A percentile compares a stretch with the other conserved stretches of the same genome.
phyloP scores from a whole-genome alignment of 2,113 vertebrate species.

The Macaca mulatta region DNA sequence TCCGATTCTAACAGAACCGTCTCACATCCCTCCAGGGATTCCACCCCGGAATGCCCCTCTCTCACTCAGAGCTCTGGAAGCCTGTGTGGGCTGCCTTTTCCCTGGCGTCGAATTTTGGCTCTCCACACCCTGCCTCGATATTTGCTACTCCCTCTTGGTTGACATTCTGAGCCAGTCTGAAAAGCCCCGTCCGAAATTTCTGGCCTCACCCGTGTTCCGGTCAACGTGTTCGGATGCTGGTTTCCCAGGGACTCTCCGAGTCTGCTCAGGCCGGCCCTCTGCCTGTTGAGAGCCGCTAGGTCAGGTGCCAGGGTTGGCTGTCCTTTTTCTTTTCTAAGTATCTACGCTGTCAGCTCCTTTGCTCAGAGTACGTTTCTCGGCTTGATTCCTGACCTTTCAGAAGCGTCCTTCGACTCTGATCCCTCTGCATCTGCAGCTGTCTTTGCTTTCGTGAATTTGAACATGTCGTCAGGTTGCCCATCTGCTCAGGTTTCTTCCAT shows the following conservation, averaged over 20 bases:
- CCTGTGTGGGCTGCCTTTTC: neutral
- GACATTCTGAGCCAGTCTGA: neutral
- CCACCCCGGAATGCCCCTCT: neutral
- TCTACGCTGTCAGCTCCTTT: neutral
- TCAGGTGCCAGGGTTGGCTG: conserved; percentile 41
- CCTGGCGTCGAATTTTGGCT: neutral
- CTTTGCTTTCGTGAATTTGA: conserved; percentile 62
- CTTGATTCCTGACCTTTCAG: conserved; percentile 62
- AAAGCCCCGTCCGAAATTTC: conserved; percentile 13
- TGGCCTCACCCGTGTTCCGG: neutral
- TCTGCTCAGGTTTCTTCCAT: conserved; percentile 46
- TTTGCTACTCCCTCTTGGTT: neutral
- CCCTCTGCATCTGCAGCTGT: conserved; percentile 66
- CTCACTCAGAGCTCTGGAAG: neutral
- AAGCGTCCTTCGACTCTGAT: conserved; percentile 62
- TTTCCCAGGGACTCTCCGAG: neutral
- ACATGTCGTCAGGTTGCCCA: conserved; percentile 45
- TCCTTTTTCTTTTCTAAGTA: neutral
- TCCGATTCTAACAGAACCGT: neutral
- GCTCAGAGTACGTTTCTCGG: neutral
- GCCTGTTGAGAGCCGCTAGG: conserved; percentile 42
- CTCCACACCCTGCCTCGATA: neutral
- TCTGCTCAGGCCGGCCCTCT: conserved; percentile 24
- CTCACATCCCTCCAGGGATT: neutral
- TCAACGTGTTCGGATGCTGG: neutral